These are phyloP conservation scores for Allobates femoralis DNA, from an alignment of 2,797 vertebrate genomes.

Conservation along the genomic window DNA sequence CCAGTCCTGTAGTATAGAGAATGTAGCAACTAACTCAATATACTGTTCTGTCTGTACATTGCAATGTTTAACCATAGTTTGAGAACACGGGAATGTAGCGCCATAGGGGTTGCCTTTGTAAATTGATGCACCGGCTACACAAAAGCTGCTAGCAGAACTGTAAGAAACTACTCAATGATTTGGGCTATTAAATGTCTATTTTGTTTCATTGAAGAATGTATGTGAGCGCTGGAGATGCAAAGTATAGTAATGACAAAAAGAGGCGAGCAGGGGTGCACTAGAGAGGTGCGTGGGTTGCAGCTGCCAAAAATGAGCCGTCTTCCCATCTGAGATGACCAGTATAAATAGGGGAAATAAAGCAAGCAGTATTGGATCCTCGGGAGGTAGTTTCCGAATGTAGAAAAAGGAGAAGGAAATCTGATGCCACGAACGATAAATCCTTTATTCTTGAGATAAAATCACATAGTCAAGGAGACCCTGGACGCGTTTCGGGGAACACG, in stretches of 20 bases:
- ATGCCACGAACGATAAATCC: too few relatives aligned
- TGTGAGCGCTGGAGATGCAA: background rate
- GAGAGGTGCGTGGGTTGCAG: too few relatives aligned
- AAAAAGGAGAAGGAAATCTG: too few relatives aligned
- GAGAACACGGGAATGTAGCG: background rate
- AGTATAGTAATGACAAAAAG: background rate
- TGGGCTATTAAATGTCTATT: background rate
- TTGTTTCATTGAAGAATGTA: background rate
- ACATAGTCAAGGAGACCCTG: too few relatives aligned
- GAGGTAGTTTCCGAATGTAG: too few relatives aligned
- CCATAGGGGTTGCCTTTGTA: slow-evolving; percentile 1
- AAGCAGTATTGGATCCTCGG: too few relatives aligned
- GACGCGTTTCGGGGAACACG: too few relatives aligned
- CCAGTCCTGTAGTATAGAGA: slow-evolving; percentile 9
- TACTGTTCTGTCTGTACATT: slow-evolving; percentile 6
- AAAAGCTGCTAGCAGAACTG: background rate
- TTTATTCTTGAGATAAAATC: too few relatives aligned
- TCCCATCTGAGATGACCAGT: too few relatives aligned
- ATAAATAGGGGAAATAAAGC: too few relatives aligned
- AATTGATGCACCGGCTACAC: background rate
- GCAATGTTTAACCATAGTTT: background rate
- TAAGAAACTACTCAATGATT: background rate
- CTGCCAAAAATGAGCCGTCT: too few relatives aligned
- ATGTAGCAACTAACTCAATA: background rate
- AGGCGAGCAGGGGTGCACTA: too few relatives aligned